phyloP scores from a whole-genome alignment of 1,140 invertebrate genomes.

The Planococcus citri region DNA sequence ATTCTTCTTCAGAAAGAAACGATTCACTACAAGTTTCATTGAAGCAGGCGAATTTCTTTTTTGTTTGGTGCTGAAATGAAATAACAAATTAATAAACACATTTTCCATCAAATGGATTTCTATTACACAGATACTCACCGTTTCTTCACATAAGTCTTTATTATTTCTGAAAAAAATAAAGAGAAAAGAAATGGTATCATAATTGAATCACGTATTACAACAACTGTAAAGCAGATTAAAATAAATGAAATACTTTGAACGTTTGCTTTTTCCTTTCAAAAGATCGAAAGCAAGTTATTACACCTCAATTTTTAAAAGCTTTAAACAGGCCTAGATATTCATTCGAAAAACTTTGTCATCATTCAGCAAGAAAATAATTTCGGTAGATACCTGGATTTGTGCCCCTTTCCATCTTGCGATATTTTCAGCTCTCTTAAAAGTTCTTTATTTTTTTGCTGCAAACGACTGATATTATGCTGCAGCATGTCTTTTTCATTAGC shows the following conservation, averaged over 20 bases:
- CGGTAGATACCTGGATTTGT: background rate
- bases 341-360: too few species aligned
- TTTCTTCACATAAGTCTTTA: background rate
- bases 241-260: too few species aligned
- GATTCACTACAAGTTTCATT: background rate
- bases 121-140: background rate
- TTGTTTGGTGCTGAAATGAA: background rate
- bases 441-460: background rate
- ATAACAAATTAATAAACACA: too few species aligned
- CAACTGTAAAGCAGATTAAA: too few species aligned
- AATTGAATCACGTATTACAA: too few species aligned
- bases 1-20: constrained; percentile 9
- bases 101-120: background rate
- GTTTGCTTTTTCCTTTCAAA: too few species aligned
- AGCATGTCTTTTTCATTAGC: background rate
- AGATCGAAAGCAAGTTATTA: too few species aligned
- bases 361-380: too few species aligned
- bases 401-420: background rate
- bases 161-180: constrained; percentile 1
- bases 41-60: background rate
- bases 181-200: background rate
- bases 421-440: background rate
- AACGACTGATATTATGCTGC: background rate
- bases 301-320: too few species aligned
- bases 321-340: too few species aligned